Base-by-base conservation (phyloP, 2,888 invertebrate species). In the Ophioninae sp. region DNA sequence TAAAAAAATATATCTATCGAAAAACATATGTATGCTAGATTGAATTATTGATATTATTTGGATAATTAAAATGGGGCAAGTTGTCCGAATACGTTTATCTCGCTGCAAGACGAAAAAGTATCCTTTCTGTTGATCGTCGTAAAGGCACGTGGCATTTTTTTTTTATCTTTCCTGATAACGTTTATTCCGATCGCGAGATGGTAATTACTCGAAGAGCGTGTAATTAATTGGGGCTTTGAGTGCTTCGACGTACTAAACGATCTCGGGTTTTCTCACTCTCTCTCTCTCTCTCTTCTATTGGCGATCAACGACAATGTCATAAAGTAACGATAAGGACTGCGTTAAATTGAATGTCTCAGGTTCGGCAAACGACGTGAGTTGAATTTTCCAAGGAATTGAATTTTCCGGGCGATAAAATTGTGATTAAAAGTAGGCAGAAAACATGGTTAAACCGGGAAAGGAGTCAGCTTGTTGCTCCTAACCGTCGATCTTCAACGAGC, bases 171-270 rank as follows among this genome's bases (percentile, higher is more conserved):
- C 67, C 30, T 17, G 62, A 72, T 13, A 62, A 79, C 74, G 57
- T 84, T 81, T 59, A 77, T 82, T 83, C 37, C 20, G 78, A 80
- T 62, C 64, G 75, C 41, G 82, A 7, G 81, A 82, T 82, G 79
- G 73, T 82, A 86, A 84, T 87, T 85, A 84, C 65, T 74, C 37
- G 79, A 81, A 77, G 76, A 73, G 75, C 70, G 77, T 70, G 68
- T 85, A 87, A 87, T 87, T 86, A 87, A 85, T 84, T 84, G 86
- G 81, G 77, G 84, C 86, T 85, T 75, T 76, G 81, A 85, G 77
- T 78, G 75, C 79, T 73, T 41, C 61, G 39, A 39, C 68, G 20
- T 59, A 62, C 79, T 76, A 64, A 68, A 79, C 79, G 76, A 83
- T 80, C 80, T 56, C 57, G 44, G 23, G 21, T 50, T 74, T 68